These are phyloP conservation scores for Odontamblyopus lacepedii DNA, from an alignment of 2,797 vertebrate genomes.

Conservation along the genomic window DNA sequence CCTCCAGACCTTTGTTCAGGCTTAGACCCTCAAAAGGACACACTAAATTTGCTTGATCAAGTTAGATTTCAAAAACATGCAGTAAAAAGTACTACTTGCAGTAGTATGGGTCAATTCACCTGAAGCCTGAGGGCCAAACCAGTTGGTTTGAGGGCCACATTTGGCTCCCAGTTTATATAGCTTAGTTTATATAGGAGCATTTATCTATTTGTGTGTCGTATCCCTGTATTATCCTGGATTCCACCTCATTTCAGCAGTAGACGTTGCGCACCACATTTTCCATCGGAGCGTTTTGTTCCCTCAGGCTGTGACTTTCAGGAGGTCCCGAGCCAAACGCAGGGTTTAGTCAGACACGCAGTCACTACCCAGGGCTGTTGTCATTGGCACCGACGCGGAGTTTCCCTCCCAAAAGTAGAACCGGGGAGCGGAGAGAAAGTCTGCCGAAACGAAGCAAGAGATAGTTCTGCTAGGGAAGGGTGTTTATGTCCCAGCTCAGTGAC, in stretches of 20 bases:
- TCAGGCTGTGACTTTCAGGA: slow-evolving; percentile 47
- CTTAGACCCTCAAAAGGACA: too few relatives aligned
- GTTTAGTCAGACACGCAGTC: slow-evolving; percentile 34
- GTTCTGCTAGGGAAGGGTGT: slow-evolving; percentile 36
- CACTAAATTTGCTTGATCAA: too few relatives aligned
- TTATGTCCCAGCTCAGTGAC: slow-evolving; percentile 29
- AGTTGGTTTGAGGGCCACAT: too few relatives aligned
- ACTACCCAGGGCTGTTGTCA: slow-evolving; percentile 54
- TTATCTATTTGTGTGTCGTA: neutral
- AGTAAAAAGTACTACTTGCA: too few relatives aligned
- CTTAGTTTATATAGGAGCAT: neutral
- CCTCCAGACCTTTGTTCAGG: too few relatives aligned
- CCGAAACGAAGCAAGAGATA: slow-evolving; percentile 47
- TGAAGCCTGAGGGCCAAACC: too few relatives aligned
- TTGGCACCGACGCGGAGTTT: slow-evolving; percentile 60
- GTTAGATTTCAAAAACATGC: too few relatives aligned
- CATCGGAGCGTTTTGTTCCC: slow-evolving; percentile 49
- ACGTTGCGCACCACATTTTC: slow-evolving; percentile 54
- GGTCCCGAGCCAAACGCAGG: slow-evolving; percentile 49
- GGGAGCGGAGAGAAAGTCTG: slow-evolving; percentile 33
- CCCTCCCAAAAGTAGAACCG: slow-evolving; percentile 54
- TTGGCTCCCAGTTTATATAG: too few relatives aligned
- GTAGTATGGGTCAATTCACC: too few relatives aligned
- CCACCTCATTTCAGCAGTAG: slow-evolving; percentile 21
- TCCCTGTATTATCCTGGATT: slow-evolving; percentile 11